Base-by-base conservation (phyloP, 2,113 vertebrate genomes). In the Antechinus flavipes region DNA sequence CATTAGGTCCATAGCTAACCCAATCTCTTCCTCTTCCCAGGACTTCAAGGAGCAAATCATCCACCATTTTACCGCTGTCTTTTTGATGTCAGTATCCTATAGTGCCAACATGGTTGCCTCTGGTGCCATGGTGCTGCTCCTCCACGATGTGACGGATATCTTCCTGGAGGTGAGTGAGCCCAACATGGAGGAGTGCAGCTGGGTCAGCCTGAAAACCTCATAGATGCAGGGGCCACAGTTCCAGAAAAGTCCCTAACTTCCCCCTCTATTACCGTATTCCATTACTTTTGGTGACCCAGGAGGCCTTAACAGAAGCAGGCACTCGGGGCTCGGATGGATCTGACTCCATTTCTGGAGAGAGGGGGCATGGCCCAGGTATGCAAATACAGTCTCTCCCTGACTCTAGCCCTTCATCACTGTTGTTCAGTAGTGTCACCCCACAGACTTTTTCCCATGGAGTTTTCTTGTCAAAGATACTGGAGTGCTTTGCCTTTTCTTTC, bases 81-180 rank as follows among this genome's bases (percentile, higher is more conserved):
- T 99, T 97, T 99, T 99, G 91, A 99, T 99, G 26, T 97, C 98
- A 35, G 99, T 99, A 97, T 99, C 99, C 0, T 99, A 99, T 98
- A 99, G 99, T 61, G 98, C 98, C 91, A 99, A 99, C 97, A 99
- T 98, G 54, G 98, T 99, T 95, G 99, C 99, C 47, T 98, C 99
- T 7, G 99, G 99, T 23, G 99, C 99, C 0, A 91, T 99, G 95
- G 99, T 99, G 97, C 97, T 99, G 99, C 96, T 99, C 94, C 97
- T 99, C 19, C 99, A 99, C 0, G 99, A 99, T 96, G 99, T 99
- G 0, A 99, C 99, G 0, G 99, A 99, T 97, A 98, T 99, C 94
- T 96, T 99, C 35, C 97, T 99, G 4, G 99, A 99, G 99, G 99
- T 99, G 97, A 98, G 95, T 84, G 61, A 68, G 61, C 11, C 3